A percentile compares a stretch with the other conserved stretches of the same genome.
Conservation (phyloP, 1,140 invertebrate genomes). For the Diorhabda sublineata region DNA sequence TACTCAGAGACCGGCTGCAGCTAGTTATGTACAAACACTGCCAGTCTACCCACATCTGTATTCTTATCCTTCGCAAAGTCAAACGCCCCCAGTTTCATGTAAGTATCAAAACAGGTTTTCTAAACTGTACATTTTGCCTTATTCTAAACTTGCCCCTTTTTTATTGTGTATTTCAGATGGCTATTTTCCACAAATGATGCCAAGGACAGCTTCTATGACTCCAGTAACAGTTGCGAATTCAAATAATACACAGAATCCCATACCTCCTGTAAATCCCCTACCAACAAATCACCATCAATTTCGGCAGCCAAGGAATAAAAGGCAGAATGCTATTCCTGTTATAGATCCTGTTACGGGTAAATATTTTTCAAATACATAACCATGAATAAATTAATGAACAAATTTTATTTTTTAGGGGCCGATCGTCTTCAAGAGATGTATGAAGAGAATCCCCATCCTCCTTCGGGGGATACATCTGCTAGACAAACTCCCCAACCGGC, state of each 20-base stretch:
- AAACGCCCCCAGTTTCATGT: conserved; percentile 5
- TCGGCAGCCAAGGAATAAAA: conserved; percentile 21
- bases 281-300: conserved; percentile 18
- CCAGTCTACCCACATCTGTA: not conserved
- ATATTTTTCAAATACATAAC: not conserved
- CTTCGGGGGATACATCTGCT: conserved; percentile 44
- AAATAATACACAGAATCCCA: conserved; percentile 19
- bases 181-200: conserved; percentile 20
- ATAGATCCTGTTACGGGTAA: conserved; percentile 43
- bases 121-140: no score
- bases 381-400: no score
- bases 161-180: not conserved
- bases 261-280: conserved; percentile 5
- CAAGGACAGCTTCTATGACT: conserved; percentile 20
- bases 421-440: conserved; percentile 40
- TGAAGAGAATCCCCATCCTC: conserved; percentile 39
- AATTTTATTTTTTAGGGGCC: conserved; percentile 13
- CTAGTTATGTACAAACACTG: not conserved
- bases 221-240: conserved; percentile 21
- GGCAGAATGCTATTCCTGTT: conserved; percentile 39
- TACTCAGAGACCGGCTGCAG: not conserved
- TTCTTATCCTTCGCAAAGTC: not conserved
- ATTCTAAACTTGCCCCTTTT: no score
- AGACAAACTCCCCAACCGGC: conserved; percentile 44
- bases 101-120: not conserved